Conservation (phyloP, 1,140 invertebrate species). For the Drosophila insularis region DNA sequence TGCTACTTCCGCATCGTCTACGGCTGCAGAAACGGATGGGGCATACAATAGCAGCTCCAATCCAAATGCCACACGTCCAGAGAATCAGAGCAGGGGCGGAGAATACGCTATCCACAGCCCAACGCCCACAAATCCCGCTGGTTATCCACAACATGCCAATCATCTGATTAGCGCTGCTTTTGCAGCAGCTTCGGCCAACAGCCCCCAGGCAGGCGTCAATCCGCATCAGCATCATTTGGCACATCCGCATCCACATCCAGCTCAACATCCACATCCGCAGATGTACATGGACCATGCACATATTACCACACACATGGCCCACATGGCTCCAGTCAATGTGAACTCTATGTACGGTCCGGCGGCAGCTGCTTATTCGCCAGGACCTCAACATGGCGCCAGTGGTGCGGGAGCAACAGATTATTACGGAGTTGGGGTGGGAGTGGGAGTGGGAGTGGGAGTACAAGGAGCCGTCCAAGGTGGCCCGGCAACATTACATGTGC, state of each 20-base stretch:
- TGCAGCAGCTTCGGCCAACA: slow-evolving; percentile 42
- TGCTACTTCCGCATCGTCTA: slow-evolving; percentile 44
- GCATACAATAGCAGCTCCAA: slow-evolving; percentile 38
- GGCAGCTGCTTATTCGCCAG: slow-evolving; percentile 40
- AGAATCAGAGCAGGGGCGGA: slow-evolving; percentile 16
- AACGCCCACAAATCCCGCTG: slow-evolving; percentile 29
- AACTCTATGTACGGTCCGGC: slow-evolving; percentile 63
- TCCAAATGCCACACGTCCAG: slow-evolving; percentile 10
- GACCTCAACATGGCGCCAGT: slow-evolving; percentile 43
- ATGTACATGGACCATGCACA: slow-evolving; percentile 77
- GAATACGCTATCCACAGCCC: slow-evolving; percentile 49
- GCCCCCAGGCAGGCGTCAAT: slow-evolving; percentile 27
- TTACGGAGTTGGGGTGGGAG: slow-evolving; percentile 25
- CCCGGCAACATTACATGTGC: slow-evolving; percentile 71
- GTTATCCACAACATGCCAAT: slow-evolving; percentile 67
- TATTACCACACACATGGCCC: slow-evolving; percentile 49
- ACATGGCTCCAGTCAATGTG: slow-evolving; percentile 51
- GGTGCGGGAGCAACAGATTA: slow-evolving; percentile 13
- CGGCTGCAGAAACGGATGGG: slow-evolving; percentile 38
- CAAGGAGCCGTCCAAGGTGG: slow-evolving; percentile 42
- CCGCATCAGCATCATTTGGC: slow-evolving; percentile 44
- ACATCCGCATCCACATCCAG: slow-evolving; percentile 50
- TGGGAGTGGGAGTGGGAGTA: slow-evolving; percentile 23
- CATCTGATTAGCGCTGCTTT: slow-evolving; percentile 59
- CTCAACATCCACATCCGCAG: slow-evolving; percentile 51